phyloP scores from a whole-genome alignment of 2,888 invertebrate species.

The Ariolimax columbianus region DNA sequence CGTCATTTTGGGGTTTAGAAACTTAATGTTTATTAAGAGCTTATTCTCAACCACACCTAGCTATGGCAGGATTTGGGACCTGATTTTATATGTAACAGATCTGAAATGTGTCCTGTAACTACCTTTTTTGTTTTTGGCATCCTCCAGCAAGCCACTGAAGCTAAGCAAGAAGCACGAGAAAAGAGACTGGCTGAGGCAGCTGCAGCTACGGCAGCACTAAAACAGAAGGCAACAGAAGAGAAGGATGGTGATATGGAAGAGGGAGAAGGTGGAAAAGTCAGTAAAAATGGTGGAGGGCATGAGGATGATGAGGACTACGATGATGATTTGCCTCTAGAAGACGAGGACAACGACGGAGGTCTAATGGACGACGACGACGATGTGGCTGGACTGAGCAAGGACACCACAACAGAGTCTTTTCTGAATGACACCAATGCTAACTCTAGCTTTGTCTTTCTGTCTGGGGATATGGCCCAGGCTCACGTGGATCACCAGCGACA shows the following conservation, averaged over 20 bases:
- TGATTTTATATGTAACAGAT: no score
- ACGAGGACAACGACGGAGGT: conserved; percentile 37
- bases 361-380: conserved; percentile 23
- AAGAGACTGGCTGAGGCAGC: conserved; percentile 24
- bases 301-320: conserved; percentile 43
- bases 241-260: conserved; percentile 1
- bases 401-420: conserved; percentile 3
- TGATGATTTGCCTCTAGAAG: conserved; percentile 33
- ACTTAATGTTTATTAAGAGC: no score
- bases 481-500: conserved; percentile 23
- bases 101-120: no score
- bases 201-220: conserved; percentile 13
- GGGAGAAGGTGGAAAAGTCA: neutral
- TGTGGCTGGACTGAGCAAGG: neutral
- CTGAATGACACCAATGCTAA: conserved; percentile 36
- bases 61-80: no score
- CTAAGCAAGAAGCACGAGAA: conserved; percentile 36
- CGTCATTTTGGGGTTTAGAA: no score
- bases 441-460: conserved; percentile 41
- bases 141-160: conserved; percentile 33
- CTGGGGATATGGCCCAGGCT: conserved; percentile 41
- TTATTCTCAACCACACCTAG: no score
- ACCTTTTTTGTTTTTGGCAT: no score
- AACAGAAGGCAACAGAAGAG: conserved; percentile 15
- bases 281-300: neutral